Conservation (phyloP, 2,797 vertebrate genomes). For the Peromyscus nudipes region DNA sequence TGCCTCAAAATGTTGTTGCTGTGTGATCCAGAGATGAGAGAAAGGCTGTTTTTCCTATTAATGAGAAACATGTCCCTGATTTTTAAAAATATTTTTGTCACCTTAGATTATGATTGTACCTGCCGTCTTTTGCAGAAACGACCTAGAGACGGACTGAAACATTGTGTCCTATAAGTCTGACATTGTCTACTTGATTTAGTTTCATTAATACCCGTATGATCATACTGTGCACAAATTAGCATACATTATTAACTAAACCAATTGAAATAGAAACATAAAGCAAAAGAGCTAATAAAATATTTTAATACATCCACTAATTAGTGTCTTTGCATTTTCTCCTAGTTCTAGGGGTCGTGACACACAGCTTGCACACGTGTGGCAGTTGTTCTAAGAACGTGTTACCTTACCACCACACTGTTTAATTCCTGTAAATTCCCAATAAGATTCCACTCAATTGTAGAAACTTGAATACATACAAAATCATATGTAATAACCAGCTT, state of each 20-base stretch:
- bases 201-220: constrained; percentile 30
- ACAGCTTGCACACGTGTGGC: not conserved
- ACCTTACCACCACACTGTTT: not conserved
- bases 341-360: not conserved
- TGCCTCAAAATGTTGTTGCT: constrained; percentile 44
- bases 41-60: constrained; percentile 28
- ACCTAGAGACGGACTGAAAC: constrained; percentile 15
- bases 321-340: not conserved
- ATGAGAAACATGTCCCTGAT: not conserved
- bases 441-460: constrained; percentile 18
- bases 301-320: constrained; percentile 4
- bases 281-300: not conserved
- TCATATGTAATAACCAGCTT: not conserved
- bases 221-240: constrained; percentile 19
- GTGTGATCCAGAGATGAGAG: constrained; percentile 30
- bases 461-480: not conserved
- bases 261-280: constrained; percentile 9
- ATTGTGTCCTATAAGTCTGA: not conserved
- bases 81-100: not conserved
- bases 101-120: not conserved
- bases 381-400: not conserved
- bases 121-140: not conserved
- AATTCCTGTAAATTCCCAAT: not conserved
- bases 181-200: constrained; percentile 11
- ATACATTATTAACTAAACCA: constrained; percentile 13